phyloP scores from a whole-genome alignment of 2,888 invertebrate species.

The Arge pagana region DNA sequence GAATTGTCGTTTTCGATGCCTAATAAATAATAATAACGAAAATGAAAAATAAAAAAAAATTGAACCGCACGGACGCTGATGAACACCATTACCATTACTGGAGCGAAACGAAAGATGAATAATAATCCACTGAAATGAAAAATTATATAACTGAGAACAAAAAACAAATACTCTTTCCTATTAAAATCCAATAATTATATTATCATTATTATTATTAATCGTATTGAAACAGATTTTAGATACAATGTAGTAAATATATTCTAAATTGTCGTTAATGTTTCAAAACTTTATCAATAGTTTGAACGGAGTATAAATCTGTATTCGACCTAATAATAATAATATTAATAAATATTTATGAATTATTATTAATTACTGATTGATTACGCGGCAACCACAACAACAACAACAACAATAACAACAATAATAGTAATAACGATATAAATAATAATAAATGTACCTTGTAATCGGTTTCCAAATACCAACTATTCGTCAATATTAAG shows the following conservation, averaged over 20 bases:
- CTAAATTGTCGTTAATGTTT: constrained; percentile 50
- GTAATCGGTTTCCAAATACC: constrained; percentile 17
- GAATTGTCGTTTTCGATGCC: constrained; percentile 15
- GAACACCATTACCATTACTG: constrained; percentile 12
- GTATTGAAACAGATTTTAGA: constrained; percentile 25
- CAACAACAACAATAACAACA: too few relatives aligned
- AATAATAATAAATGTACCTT: constrained; percentile 24
- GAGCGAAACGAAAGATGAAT: neutral
- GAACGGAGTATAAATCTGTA: constrained; percentile 21
- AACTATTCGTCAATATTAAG: constrained; percentile 6
- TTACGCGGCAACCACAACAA: too few relatives aligned
- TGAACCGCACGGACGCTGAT: constrained; percentile 7
- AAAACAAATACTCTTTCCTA: constrained; percentile 17
- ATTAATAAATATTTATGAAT: too few relatives aligned
- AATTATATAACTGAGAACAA: neutral
- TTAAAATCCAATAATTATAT: constrained; percentile 29
- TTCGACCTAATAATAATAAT: constrained; percentile 22
- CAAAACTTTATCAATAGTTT: constrained; percentile 49
- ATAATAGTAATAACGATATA: constrained; percentile 27
- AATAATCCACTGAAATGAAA: constrained; percentile 1
- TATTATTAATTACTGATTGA: constrained; percentile 5
- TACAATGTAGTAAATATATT: constrained; percentile 22
- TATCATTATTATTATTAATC: constrained; percentile 18
- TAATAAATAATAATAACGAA: neutral
- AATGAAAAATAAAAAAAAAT: neutral